Percentiles rank a stretch among this genome's conserved stretches.
Conservation (phyloP, 2,888 invertebrate genomes). For the Dynastes hyllus region DNA sequence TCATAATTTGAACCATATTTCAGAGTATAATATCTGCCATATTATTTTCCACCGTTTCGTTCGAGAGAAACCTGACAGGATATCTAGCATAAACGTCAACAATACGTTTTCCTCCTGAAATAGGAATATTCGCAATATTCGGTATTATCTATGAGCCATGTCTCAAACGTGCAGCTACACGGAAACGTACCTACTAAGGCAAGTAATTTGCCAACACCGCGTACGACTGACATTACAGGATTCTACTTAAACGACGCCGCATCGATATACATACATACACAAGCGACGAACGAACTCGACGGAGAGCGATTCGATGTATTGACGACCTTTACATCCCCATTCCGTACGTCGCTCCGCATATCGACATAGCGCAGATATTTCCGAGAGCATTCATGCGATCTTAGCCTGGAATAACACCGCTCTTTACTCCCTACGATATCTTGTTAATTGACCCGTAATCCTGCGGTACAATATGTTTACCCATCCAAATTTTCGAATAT, state of each 20-base stretch:
- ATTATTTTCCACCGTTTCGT: too few species aligned
- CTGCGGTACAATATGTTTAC: slow-evolving; percentile 31
- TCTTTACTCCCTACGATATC: neutral
- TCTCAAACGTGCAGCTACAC: too few species aligned
- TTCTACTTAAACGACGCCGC: slow-evolving; percentile 22
- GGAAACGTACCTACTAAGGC: neutral
- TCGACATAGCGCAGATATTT: slow-evolving; percentile 15
- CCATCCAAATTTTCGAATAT: slow-evolving; percentile 8
- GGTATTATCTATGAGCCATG: too few species aligned
- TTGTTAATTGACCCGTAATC: slow-evolving; percentile 40
- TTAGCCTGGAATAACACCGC: slow-evolving; percentile 4
- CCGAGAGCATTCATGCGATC: slow-evolving; percentile 12
- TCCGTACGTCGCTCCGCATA: neutral
- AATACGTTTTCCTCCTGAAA: too few species aligned
- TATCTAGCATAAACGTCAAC: too few species aligned
- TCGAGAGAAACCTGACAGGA: too few species aligned
- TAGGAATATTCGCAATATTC: too few species aligned
- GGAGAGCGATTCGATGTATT: slow-evolving; percentile 20
- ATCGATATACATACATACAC: neutral
- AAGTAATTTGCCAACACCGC: neutral
- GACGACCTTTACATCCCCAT: slow-evolving; percentile 19
- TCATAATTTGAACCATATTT: too few species aligned
- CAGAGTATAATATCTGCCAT: too few species aligned
- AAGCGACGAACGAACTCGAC: slow-evolving; percentile 14
- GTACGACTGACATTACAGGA: slow-evolving; percentile 3